phyloP scores from a whole-genome alignment of 1,140 invertebrate genomes.

The Microplitis mediator region DNA sequence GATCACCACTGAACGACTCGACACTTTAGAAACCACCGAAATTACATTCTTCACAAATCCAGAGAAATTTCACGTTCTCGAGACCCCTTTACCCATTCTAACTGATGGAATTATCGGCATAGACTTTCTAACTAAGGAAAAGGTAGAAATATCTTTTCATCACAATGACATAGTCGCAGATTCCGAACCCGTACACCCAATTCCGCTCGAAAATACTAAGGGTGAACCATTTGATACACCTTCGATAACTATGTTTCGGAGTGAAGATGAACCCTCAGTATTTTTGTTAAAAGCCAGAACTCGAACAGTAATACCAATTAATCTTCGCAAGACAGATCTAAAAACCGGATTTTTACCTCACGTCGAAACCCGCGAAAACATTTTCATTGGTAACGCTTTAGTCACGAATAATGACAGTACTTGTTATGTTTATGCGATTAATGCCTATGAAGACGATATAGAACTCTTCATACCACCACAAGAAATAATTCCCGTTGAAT shows the following conservation, averaged over 20 bases:
- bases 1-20: neutral
- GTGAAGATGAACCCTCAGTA: too few species aligned
- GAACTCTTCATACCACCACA: neutral
- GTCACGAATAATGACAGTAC: neutral
- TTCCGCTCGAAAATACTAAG: neutral
- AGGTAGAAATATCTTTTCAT: conserved; percentile 13
- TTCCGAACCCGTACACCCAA: neutral
- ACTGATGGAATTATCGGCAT: neutral
- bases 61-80: neutral
- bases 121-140: conserved; percentile 2
- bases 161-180: neutral
- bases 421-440: too few species aligned
- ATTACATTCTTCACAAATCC: neutral
- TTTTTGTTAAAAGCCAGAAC: too few species aligned
- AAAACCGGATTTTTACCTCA: neutral
- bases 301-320: neutral
- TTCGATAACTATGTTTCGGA: too few species aligned
- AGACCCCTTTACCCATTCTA: neutral
- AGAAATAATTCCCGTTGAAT: conserved; percentile 5
- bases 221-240: too few species aligned
- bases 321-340: neutral
- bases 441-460: neutral
- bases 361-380: neutral
- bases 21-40: neutral
- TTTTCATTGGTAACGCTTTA: neutral